Evolutionary conservation across 2,113 vertebrate species (phyloP), one percentile per base, ranked within the genome.

Genomic region (Phoxinus phoxinus): DNA sequence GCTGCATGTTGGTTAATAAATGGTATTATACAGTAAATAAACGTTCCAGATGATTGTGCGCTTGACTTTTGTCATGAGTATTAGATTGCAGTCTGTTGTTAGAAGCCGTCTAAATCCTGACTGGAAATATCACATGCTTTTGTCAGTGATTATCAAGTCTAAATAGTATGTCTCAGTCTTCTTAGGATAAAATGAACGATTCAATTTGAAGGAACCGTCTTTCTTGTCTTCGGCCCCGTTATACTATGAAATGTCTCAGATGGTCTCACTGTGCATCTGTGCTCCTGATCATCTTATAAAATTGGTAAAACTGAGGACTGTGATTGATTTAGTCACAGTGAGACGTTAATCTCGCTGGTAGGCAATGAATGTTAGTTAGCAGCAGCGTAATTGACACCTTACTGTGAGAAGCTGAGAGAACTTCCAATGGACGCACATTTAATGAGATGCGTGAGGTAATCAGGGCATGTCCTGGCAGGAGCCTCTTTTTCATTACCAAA

Each of bases 281-380:
- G 80, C 27, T 32, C 19, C 9, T 63, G 58, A 80, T 83, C 41
- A 83, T 73, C 44, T 91, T 86, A 80, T 89, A 89, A 90, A 90
- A 85, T 88, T n/a, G 91, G 88, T 87, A 87, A 91, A 89, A 92
- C 87, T 84, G 88, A 82, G 76, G 89, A 90, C 84, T 84, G 79
- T 89, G 88, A 87, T 82, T 89, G 89, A 88, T 88, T 90, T 91
- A 89, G 91, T 93, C 90, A 92, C 79, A 58, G 86, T 83, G 86
- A 93, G 87, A 84, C 17, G 90, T 89, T 73, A 91, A 90, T 89
- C 81, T 89, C 82, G 67, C 84, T 86, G 88, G 91, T 87, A 85
- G 85, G 76, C 72, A 86, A 46, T 44, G 51, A 86, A 82, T 79
- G 92, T 81, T 81, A 58, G 90, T 91, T 89, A 88, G 85, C 86